Base-by-base conservation (phyloP, 2,113 vertebrate genomes). In the Garra rufa region DNA sequence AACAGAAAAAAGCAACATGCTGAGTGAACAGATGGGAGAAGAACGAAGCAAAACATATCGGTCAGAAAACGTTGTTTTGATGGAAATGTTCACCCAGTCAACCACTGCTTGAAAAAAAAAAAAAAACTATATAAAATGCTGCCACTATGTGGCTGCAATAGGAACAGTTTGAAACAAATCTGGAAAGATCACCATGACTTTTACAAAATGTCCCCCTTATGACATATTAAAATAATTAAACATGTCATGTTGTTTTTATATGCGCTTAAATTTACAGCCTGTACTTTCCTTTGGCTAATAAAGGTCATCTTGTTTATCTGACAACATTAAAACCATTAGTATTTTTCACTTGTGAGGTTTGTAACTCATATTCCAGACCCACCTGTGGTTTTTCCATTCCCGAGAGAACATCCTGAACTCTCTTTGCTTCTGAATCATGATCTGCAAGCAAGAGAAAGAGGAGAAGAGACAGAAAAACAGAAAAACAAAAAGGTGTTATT, bases 351-450 rank as follows among this genome's bases (percentile, higher is more conserved):
- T 15, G 6, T 71, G 41, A 24, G 69, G 8, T 44, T 69, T 34
- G 30, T n/a, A 81, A 50, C 1, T n/a, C 7, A 6, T 69, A 81
- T 41, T 67, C 19, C 87, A 73, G 89, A 96, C 97, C 74, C 93
- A 98, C 98, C 97, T 97, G 97, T 92, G 97, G 97, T 91, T 97
- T 99, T 91, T 98, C 97, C 91, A 99, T 98, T 92, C 96, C 94
- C 84, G 97, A 98, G 92, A 99, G 95, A 94, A 98, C 92, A 90
- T 99, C 97, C 93, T 98, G 97, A 91, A 98, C 93, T 63, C 96
- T 95, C 92, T 98, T 99, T 79, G 94, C 94, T 93, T 99, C 98
- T 79, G 96, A 95, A 90, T 99, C 97, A 89, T 97, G 97, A 91
- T 99, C 98, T 99, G 94, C 24, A 59, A 88, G 74, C 80, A 91